Percentiles rank a stretch among this genome's conserved stretches.
Conservation (phyloP, 1,140 invertebrate species). For the Carcinoscorpius rotundicauda region DNA sequence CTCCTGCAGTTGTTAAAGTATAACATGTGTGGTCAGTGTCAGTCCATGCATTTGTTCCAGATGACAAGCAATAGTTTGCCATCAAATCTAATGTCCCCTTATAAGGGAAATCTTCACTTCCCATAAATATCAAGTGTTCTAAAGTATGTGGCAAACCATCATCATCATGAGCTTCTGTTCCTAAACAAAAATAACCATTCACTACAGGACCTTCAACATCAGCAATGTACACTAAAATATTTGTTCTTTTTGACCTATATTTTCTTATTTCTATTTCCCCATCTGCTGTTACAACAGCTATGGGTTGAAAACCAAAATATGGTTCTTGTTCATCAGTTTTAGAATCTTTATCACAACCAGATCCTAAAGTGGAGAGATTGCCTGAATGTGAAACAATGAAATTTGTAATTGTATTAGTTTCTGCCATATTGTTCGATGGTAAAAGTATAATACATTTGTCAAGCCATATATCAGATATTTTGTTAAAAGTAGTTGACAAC, state of each 20-base stretch:
- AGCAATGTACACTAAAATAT: conserved; percentile 62
- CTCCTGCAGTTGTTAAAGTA: conserved; percentile 72
- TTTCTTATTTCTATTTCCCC: conserved; percentile 55
- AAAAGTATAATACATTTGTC: no score
- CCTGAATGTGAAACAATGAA: no score
- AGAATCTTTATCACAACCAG: no score
- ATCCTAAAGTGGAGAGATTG: no score
- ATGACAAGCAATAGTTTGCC: conserved; percentile 75
- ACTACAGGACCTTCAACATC: conserved; percentile 75
- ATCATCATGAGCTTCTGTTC: conserved; percentile 85
- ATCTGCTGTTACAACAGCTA: conserved; percentile 9
- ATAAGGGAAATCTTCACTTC: conserved; percentile 78
- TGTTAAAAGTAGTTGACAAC: no score
- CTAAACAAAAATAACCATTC: conserved; percentile 69
- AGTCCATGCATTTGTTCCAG: conserved; percentile 76
- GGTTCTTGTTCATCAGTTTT: no score
- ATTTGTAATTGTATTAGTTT: no score
- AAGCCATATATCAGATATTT: no score
- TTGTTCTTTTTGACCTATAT: conserved; percentile 63
- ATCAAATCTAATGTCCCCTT: conserved; percentile 67
- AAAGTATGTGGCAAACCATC: conserved; percentile 85
- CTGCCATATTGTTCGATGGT: no score
- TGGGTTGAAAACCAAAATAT: no score
- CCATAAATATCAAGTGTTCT: conserved; percentile 84
- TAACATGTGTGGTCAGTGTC: conserved; percentile 80